A percentile compares a stretch with the other conserved stretches of the same genome.
Evolutionary conservation across 2,888 invertebrate genomes (phyloP).

Genomic region (Pinctada fucata): DNA sequence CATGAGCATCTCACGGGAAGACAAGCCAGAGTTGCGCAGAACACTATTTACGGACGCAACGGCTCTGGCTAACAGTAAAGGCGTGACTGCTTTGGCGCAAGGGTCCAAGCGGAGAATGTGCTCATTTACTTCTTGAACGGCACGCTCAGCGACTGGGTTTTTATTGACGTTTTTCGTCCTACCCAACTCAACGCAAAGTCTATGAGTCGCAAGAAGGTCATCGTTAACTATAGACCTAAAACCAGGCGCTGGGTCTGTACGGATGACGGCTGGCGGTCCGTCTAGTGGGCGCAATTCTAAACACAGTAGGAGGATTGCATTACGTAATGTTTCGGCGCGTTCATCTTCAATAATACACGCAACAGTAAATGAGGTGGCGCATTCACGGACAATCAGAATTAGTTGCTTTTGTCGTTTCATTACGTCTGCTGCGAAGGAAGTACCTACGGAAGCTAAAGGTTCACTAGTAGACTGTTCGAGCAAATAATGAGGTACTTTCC

Average conservation of each 20-base stretch:
- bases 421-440: slow-evolving; percentile 47
- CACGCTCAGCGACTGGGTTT: slow-evolving; percentile 8
- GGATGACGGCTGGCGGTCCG: slow-evolving; percentile 9
- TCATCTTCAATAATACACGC: slow-evolving; percentile 40
- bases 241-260: slow-evolving; percentile 15
- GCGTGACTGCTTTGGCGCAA: background rate
- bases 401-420: slow-evolving; percentile 43
- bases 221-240: slow-evolving; percentile 2
- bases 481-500: slow-evolving; percentile 1
- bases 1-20: slow-evolving; percentile 4
- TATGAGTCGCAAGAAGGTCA: background rate
- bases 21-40: slow-evolving; percentile 4
- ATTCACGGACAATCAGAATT: slow-evolving; percentile 43
- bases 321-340: slow-evolving; percentile 31
- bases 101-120: slow-evolving; percentile 7
- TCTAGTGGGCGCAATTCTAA: slow-evolving; percentile 15
- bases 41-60: slow-evolving; percentile 11
- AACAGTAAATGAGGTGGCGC: slow-evolving; percentile 42
- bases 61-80: background rate
- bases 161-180: slow-evolving; percentile 16
- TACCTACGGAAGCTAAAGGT: slow-evolving; percentile 37
- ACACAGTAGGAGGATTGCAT: slow-evolving; percentile 28
- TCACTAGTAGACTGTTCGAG: slow-evolving; percentile 40
- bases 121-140: slow-evolving; percentile 5
- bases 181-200: background rate